Percentiles rank a stretch among this genome's conserved stretches.
phyloP scores from a whole-genome alignment of 1,140 invertebrate genomes.

The Cryptotermes secundus region DNA sequence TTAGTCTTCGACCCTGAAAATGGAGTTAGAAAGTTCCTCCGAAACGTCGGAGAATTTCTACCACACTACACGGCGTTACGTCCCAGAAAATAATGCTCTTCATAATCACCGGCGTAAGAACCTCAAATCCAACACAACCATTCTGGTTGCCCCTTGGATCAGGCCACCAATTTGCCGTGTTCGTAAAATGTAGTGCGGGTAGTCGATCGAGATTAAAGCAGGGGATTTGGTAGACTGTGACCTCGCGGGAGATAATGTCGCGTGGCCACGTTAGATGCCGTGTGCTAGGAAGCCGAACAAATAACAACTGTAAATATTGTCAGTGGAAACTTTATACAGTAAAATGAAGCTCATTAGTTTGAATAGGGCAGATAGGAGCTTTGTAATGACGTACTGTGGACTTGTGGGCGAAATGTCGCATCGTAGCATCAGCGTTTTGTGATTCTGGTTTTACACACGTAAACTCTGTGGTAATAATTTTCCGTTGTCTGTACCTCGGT shows the following conservation, averaged over 20 bases:
- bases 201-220: background rate
- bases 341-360: background rate
- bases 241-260: background rate
- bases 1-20: too few species aligned
- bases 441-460: background rate
- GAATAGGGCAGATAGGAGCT: background rate
- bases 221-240: background rate
- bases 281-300: background rate
- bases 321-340: background rate
- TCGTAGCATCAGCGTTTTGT: background rate
- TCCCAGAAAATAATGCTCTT: too few species aligned
- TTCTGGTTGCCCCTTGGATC: too few species aligned
- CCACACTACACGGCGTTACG: too few species aligned
- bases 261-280: background rate
- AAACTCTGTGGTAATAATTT: background rate
- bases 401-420: background rate
- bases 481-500: background rate
- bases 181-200: background rate
- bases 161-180: background rate
- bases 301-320: slow-evolving; percentile 1
- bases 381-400: background rate
- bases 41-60: too few species aligned
- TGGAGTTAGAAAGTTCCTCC: too few species aligned
- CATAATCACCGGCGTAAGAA: too few species aligned
- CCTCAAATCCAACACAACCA: too few species aligned